Conservation (phyloP, 2,113 vertebrate species). For the Hemiprocne comata region DNA sequence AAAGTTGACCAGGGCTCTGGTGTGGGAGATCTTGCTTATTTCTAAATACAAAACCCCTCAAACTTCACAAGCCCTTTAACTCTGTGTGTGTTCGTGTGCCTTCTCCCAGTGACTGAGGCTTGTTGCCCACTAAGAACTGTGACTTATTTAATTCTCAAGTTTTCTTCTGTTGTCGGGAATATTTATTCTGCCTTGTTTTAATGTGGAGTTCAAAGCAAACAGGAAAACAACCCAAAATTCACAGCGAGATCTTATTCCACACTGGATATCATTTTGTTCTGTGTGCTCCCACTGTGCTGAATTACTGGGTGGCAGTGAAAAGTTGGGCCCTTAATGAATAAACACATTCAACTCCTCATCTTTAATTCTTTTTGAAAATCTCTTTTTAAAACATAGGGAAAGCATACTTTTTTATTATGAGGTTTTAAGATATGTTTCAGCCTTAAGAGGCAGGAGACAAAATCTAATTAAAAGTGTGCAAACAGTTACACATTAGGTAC, state of each 20-base stretch:
- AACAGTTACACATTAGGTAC: not conserved
- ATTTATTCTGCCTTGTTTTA: slow-evolving; percentile 23
- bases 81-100: not conserved
- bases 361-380: not conserved
- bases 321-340: not conserved
- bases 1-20: not conserved
- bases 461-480: not conserved
- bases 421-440: not conserved
- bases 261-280: not conserved
- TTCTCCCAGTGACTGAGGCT: not conserved
- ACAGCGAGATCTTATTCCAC: not conserved
- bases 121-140: not conserved
- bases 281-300: not conserved
- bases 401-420: not conserved
- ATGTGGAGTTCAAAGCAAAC: slow-evolving; percentile 17
- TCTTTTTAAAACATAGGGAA: not conserved
- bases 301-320: not conserved
- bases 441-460: not conserved
- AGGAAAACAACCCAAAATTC: slow-evolving; percentile 15
- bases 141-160: not conserved
- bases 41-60: not conserved
- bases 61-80: slow-evolving; percentile 1
- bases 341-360: not conserved
- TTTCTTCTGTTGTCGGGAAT: slow-evolving; percentile 1
- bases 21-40: slow-evolving; percentile 31